Percentiles rank a stretch among this genome's conserved stretches.
phyloP scores from a whole-genome alignment of 2,888 invertebrate genomes.

The Xanthostigma xanthostigma region DNA sequence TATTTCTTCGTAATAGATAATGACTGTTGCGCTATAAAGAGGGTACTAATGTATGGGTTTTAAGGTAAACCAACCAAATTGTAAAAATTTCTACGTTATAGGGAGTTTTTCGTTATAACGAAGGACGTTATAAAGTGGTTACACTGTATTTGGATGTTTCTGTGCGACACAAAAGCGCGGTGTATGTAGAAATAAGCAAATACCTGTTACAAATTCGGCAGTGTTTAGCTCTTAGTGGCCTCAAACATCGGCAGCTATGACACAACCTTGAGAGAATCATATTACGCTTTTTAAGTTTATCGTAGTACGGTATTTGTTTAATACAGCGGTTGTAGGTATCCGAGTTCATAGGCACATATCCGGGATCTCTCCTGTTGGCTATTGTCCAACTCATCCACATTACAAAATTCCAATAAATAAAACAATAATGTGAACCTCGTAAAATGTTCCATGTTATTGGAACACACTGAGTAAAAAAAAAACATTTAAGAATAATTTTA shows the following conservation, averaged over 20 bases:
- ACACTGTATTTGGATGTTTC: too few species aligned
- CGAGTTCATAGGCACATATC: slow-evolving; percentile 76
- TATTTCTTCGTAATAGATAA: too few species aligned
- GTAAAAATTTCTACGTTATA: too few species aligned
- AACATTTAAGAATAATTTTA: background rate
- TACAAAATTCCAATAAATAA: slow-evolving; percentile 76
- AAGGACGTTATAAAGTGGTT: too few species aligned
- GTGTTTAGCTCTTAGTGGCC: slow-evolving; percentile 80
- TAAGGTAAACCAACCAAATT: too few species aligned
- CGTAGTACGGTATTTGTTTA: slow-evolving; percentile 82
- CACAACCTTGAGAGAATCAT: slow-evolving; percentile 68
- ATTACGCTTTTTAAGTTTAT: slow-evolving; percentile 82
- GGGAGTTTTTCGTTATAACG: too few species aligned
- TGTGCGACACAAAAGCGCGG: background rate
- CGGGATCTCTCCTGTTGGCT: slow-evolving; percentile 79
- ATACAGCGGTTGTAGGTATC: slow-evolving; percentile 83
- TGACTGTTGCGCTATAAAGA: too few species aligned
- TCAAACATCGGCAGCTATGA: slow-evolving; percentile 78
- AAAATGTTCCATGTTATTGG: slow-evolving; percentile 83
- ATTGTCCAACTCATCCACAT: slow-evolving; percentile 92
- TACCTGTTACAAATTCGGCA: slow-evolving; percentile 71
- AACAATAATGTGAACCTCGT: slow-evolving; percentile 74
- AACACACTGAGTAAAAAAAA: slow-evolving; percentile 46
- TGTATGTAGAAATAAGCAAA: slow-evolving; percentile 47
- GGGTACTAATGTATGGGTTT: too few species aligned